Base-by-base conservation (phyloP, 2,797 vertebrate species). In the Sardinella longiceps region DNA sequence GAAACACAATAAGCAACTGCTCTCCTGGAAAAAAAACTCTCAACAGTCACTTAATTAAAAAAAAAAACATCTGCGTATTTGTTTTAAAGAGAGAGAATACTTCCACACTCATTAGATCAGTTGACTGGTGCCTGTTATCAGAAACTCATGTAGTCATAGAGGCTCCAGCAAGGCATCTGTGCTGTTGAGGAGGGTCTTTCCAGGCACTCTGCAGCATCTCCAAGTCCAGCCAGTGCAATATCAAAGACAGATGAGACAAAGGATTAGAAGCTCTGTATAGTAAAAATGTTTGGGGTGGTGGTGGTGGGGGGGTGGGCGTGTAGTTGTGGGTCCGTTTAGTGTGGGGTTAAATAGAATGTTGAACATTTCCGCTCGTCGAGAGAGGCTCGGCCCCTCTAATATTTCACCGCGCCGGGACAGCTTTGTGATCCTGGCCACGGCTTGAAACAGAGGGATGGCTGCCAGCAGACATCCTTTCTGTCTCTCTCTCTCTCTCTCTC, bases 401-500 rank as follows among this genome's bases (percentile, higher is more conserved):
- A 84, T 88, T 86, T 89, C 84, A 89, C 83, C 70, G 63, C 83
- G 82, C 63, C 43, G 81, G 70, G 87, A 88, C 87, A 86, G 83
- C 85, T 86, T 80, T 91, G 60, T 66, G 84, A 86, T 87, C 45
- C 85, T 87, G 87, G 87, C 86, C 87, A 81, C 50, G 56, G 81
- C 23, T 43, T 85, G 15, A 88, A 86, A 70, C 15, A 25, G 23
- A 25, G 39, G 66, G 85, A 46, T 23, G 14, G 84, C 56, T 85
- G 86, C 83, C 82, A 81, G 83, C 82, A 87, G 84, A 87, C 81
- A 88, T 84, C 80, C 51, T 56, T 11, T 56, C 51, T 56, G 2
- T 56, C 51, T 56, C 51, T 56, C 51, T 56, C 51, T 56, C 80
- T 56, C 60, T 66, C 23, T 60, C 58, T 63, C 80, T 56, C 51